Conservation (phyloP, 1,140 invertebrate genomes). For the Acromyrmex heyeri region DNA sequence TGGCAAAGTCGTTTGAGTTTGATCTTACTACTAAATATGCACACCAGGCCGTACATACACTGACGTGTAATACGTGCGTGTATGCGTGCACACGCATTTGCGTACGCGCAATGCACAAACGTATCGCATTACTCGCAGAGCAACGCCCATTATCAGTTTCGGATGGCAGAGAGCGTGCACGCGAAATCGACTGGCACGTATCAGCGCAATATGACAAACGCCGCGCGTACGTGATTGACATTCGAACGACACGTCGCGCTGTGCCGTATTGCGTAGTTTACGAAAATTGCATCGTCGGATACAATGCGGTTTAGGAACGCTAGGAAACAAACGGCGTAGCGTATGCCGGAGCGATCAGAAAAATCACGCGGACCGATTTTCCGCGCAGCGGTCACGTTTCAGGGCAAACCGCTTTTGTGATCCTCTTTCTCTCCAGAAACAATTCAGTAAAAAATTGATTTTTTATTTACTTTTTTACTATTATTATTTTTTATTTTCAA, state of each 20-base stretch:
- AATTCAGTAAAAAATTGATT: not conserved
- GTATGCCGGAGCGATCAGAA: constrained; percentile 26
- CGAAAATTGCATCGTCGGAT: constrained; percentile 41
- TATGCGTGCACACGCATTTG: not conserved
- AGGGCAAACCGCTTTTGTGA: constrained; percentile 17
- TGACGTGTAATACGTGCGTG: constrained; percentile 14
- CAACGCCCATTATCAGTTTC: constrained; percentile 61
- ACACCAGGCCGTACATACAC: not conserved
- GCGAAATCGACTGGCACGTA: constrained; percentile 42
- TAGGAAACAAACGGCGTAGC: constrained; percentile 29
- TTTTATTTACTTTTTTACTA: not conserved
- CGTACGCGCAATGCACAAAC: constrained; percentile 22
- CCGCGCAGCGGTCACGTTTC: not conserved
- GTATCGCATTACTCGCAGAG: constrained; percentile 58
- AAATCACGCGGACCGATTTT: constrained; percentile 43
- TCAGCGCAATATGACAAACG: constrained; percentile 30
- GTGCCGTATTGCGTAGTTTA: constrained; percentile 10
- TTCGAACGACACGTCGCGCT: constrained; percentile 12
- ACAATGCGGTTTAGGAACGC: constrained; percentile 19
- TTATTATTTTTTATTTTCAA: not conserved
- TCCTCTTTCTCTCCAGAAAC: not conserved
- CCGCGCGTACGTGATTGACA: constrained; percentile 52
- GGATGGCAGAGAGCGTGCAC: constrained; percentile 50
- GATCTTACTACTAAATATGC: constrained; percentile 54
- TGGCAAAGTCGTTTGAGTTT: constrained; percentile 45